Conservation (phyloP, 2,797 vertebrate genomes). For the Champsocephalus gunnari region DNA sequence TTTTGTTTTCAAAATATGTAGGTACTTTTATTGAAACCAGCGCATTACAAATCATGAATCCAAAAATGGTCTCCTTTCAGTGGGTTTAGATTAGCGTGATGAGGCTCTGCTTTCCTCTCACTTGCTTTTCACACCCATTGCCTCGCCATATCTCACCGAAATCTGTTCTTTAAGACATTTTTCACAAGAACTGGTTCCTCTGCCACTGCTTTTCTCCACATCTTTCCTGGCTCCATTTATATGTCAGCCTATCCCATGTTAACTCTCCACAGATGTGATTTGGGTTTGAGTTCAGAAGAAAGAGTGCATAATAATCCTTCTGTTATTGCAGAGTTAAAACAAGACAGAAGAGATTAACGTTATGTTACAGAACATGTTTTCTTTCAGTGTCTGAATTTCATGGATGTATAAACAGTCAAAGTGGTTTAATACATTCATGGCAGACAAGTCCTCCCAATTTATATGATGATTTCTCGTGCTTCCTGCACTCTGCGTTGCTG, state of each 20-base stretch:
- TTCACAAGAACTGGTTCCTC: conserved; percentile 15
- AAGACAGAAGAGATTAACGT: background rate
- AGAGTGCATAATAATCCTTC: background rate
- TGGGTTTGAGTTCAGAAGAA: conserved; percentile 5
- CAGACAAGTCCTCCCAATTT: background rate
- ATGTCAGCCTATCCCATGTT: conserved; percentile 9
- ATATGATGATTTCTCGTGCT: background rate
- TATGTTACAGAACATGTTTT: background rate
- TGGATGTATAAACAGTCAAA: background rate
- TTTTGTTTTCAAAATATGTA: background rate
- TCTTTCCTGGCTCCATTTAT: conserved; percentile 2
- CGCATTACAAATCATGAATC: background rate
- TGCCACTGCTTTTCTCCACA: conserved; percentile 8
- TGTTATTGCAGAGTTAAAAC: background rate
- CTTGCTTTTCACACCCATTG: conserved; percentile 32
- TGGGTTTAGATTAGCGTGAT: conserved; percentile 39
- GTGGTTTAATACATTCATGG: background rate
- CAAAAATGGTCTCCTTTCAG: conserved; percentile 6
- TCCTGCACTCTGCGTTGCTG: conserved; percentile 10
- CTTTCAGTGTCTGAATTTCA: background rate
- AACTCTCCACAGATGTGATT: background rate
- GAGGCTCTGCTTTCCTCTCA: conserved; percentile 39
- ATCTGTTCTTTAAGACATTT: conserved; percentile 27
- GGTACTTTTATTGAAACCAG: background rate
- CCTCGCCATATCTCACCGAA: conserved; percentile 31